phyloP scores from a whole-genome alignment of 2,113 vertebrate species.

The Copsychus sechellarum region DNA sequence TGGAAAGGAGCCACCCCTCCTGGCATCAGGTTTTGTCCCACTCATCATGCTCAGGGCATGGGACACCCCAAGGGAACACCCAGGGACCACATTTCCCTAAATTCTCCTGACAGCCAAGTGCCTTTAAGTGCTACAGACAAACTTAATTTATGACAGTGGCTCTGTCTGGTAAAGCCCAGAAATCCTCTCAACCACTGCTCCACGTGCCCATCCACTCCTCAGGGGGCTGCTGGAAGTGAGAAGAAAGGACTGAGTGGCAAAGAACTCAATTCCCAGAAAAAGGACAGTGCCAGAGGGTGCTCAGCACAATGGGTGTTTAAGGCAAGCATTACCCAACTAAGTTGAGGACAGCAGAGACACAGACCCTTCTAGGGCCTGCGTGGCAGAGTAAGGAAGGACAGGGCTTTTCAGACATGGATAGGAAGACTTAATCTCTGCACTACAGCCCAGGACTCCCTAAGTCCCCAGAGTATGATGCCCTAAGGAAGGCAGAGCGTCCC shows the following conservation, averaged over 20 bases:
- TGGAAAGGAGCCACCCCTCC: background rate
- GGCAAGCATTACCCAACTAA: background rate
- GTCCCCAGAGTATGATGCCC: background rate
- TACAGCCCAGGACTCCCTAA: background rate
- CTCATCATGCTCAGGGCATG: accelerated
- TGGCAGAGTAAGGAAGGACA: background rate
- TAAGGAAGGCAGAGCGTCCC: background rate
- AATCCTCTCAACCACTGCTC: background rate
- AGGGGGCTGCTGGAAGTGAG: background rate
- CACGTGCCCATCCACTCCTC: accelerated
- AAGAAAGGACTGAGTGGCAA: background rate
- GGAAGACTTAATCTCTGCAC: background rate
- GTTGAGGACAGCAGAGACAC: background rate
- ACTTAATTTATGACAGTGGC: accelerated
- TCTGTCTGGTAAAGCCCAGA: background rate
- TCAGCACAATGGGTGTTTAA: background rate
- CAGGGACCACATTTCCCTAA: background rate
- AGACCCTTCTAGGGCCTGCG: accelerated
- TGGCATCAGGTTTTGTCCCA: background rate
- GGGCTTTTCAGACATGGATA: background rate
- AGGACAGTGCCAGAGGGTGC: background rate
- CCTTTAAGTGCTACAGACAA: background rate
- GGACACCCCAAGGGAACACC: background rate
- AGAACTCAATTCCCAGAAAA: background rate
- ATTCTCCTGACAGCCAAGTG: background rate